Evolutionary conservation across 2,797 vertebrate genomes (phyloP), one percentile per base, ranked within the genome.

Genomic region (Cirrhinus molitorella): DNA sequence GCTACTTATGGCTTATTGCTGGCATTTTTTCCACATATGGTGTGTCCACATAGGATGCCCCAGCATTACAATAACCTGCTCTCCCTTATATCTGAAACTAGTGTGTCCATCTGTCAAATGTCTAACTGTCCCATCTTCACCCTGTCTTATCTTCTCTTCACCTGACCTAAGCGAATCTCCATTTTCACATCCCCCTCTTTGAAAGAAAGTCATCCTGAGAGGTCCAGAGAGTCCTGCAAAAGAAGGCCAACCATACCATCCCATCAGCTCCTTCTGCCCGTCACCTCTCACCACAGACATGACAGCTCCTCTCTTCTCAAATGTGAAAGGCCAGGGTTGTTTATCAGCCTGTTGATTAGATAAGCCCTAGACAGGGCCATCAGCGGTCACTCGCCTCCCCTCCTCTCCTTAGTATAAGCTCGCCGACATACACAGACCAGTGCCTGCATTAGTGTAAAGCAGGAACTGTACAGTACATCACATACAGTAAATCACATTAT

Each of bases 281-380:
- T 25, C 37, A 53, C 47, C 66, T 61, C 71, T 83, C 34, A 21
- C n/a, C 6, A 23, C 25, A 17, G 76, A 63, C 67, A 23, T 40
- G 71, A 63, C 40, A 19, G 67, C 51, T 77, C 81, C 78, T 68
- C 37, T 87, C 65, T 70, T 82, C 78, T 87, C 57, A 83, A 57
- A 86, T 71, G 83, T 90, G 81, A 86, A 87, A 90, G 86, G 85
- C 83, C 81, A 91, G 37, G 72, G 37, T 81, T 66, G 85, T 79
- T 86, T 61, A 79, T 85, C 73, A 83, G 87, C 63, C 65, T 79
- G 37, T 51, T 91, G 86, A 90, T 89, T 88, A 90, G 76, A 80
- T 89, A 87, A 85, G 66, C 59, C 61, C 19, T 31, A 77, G 77
- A 81, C 66, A 81, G 79, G 57, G 34, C 67, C 59, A 88, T 67